phyloP scores from a whole-genome alignment of 2,113 vertebrate species.

The Monarcha castaneiventris region DNA sequence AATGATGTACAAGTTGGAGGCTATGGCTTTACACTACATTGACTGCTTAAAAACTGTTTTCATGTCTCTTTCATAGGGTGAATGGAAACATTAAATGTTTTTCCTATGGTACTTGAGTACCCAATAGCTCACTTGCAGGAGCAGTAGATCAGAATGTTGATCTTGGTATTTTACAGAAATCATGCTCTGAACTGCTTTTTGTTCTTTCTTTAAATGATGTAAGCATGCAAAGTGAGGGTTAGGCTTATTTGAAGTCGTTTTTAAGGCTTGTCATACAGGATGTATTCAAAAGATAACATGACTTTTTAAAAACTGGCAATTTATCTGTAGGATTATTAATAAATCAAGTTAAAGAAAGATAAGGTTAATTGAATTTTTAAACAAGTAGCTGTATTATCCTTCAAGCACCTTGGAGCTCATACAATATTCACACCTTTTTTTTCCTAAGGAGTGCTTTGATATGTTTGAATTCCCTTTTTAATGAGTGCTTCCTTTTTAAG shows the following conservation, averaged over 20 bases:
- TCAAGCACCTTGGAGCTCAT: slow-evolving; percentile 71
- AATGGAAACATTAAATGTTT: slow-evolving; percentile 50
- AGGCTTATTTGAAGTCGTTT: slow-evolving; percentile 49
- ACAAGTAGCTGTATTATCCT: slow-evolving; percentile 72
- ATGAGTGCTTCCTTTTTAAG: slow-evolving; percentile 50
- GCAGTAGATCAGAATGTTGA: neutral
- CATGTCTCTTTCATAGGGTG: neutral
- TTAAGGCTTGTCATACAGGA: slow-evolving; percentile 61
- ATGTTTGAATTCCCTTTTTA: slow-evolving; percentile 69
- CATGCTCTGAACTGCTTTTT: slow-evolving; percentile 24
- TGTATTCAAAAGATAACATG: slow-evolving; percentile 63
- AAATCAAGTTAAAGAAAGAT: slow-evolving; percentile 76
- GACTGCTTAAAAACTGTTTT: slow-evolving; percentile 38
- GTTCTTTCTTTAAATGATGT: slow-evolving; percentile 44
- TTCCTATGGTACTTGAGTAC: slow-evolving; percentile 47
- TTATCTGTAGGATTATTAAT: slow-evolving; percentile 74
- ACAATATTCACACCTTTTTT: slow-evolving; percentile 66
- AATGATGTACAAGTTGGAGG: neutral
- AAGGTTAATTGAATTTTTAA: slow-evolving; percentile 79
- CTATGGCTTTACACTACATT: slow-evolving; percentile 25
- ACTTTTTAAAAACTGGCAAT: slow-evolving; percentile 64
- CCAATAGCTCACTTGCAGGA: slow-evolving; percentile 20
- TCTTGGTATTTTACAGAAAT: slow-evolving; percentile 43
- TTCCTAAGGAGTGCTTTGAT: slow-evolving; percentile 49
- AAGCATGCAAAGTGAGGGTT: slow-evolving; percentile 7